Percentiles rank a stretch among this genome's conserved stretches.
phyloP scores from a whole-genome alignment of 2,113 vertebrate genomes.

The Okapia johnstoni region DNA sequence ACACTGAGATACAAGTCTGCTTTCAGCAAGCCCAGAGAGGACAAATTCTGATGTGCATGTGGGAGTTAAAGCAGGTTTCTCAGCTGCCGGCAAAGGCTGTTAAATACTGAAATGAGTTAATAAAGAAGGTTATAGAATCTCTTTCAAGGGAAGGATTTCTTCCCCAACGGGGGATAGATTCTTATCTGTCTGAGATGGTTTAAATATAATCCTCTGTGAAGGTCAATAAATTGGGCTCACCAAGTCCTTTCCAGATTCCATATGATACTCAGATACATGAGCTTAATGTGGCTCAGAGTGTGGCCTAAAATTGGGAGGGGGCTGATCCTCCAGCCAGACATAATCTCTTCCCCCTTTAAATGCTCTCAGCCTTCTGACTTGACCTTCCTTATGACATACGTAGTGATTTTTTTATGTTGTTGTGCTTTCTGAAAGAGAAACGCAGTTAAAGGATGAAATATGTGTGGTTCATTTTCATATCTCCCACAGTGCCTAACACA shows the following conservation, averaged over 20 bases:
- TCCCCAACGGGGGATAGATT: conserved; percentile 10
- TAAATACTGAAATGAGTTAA: conserved; percentile 52
- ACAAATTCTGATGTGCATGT: not conserved
- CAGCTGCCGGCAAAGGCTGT: not conserved
- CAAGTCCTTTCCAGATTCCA: not conserved
- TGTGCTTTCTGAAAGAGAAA: not conserved
- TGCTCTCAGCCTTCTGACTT: not conserved
- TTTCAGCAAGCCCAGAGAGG: not conserved
- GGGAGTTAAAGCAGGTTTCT: not conserved
- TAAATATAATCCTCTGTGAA: conserved; percentile 66
- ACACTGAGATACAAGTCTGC: not conserved
- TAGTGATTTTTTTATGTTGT: not conserved
- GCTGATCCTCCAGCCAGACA: not conserved
- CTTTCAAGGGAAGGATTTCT: conserved; percentile 37
- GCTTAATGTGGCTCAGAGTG: conserved; percentile 33
- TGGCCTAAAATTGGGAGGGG: conserved; percentile 9
- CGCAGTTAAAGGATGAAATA: not conserved
- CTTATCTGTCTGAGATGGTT: conserved; percentile 31
- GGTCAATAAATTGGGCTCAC: conserved; percentile 43
- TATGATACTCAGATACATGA: not conserved
- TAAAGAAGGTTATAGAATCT: conserved; percentile 37
- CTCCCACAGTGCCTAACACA: not conserved
- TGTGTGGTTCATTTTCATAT: not conserved
- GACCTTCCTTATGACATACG: not conserved
- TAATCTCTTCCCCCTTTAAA: conserved; percentile 24